Conservation (phyloP, 2,113 vertebrate species). For the Prochilodus magdalenae region DNA sequence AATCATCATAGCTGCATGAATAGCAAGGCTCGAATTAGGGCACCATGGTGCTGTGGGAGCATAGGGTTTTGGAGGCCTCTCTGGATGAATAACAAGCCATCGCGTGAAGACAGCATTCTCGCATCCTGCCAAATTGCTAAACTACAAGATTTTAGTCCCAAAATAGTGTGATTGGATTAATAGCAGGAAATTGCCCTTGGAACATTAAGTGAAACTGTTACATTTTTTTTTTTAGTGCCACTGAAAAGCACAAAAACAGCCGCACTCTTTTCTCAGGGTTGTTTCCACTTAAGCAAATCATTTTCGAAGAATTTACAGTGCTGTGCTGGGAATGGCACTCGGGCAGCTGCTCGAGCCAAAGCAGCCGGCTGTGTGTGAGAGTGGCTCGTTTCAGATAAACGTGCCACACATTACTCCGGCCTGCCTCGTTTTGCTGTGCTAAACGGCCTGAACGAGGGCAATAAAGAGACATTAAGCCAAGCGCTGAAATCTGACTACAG, state of each 20-base stretch:
- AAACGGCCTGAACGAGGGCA: conserved; percentile 74
- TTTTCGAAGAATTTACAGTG: conserved; percentile 71
- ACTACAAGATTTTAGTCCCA: conserved; percentile 48
- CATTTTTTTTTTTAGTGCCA: conserved; percentile 67
- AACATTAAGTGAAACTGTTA: conserved; percentile 63
- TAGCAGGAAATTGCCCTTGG: conserved; percentile 76
- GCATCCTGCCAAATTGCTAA: conserved; percentile 60
- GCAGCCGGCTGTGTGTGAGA: conserved; percentile 62
- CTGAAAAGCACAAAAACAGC: conserved; percentile 57
- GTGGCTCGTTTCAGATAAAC: conserved; percentile 70
- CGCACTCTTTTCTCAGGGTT: conserved; percentile 67
- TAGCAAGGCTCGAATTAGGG: conserved; percentile 23
- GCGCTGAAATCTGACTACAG: conserved; percentile 42
- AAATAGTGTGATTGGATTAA: conserved; percentile 75
- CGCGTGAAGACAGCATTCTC: conserved; percentile 65
- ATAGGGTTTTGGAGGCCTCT: conserved; percentile 49
- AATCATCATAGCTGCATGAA: conserved; percentile 53
- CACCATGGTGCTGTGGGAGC: conserved; percentile 47
- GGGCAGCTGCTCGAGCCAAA: conserved; percentile 61
- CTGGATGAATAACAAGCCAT: conserved; percentile 46
- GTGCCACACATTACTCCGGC: conserved; percentile 67
- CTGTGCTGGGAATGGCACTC: conserved; percentile 61
- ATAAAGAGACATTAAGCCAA: conserved; percentile 61
- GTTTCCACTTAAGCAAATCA: conserved; percentile 72
- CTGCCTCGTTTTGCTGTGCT: conserved; percentile 68